Conservation (phyloP, 2,888 invertebrate species). For the Lordiphosa fenestrarum region DNA sequence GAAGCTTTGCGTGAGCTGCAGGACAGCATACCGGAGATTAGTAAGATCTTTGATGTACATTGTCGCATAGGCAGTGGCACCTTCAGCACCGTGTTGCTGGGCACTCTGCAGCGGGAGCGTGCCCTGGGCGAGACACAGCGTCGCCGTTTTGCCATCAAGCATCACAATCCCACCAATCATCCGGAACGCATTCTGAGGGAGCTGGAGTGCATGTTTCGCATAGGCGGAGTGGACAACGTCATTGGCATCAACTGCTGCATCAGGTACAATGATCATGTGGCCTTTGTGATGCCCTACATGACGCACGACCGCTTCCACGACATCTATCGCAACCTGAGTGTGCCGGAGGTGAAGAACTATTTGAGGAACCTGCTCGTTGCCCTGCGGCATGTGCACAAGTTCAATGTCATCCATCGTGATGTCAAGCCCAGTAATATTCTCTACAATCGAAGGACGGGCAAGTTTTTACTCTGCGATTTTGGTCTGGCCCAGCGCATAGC, state of each 20-base stretch:
- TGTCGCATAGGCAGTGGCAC: constrained; percentile 91
- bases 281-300: constrained; percentile 94
- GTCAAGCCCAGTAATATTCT: constrained; percentile 96
- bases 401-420: constrained; percentile 93
- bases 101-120: constrained; percentile 82
- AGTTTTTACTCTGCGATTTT: constrained; percentile 92
- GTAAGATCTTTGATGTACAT: constrained; percentile 85
- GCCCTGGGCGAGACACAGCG: constrained; percentile 80
- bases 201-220: constrained; percentile 88
- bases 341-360: constrained; percentile 87
- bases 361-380: constrained; percentile 90
- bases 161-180: constrained; percentile 92
- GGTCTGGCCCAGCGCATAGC: constrained; percentile 88
- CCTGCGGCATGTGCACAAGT: constrained; percentile 89
- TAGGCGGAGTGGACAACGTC: constrained; percentile 90
- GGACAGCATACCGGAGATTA: constrained; percentile 83
- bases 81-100: constrained; percentile 93
- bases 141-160: constrained; percentile 90
- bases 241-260: constrained; percentile 90
- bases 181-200: constrained; percentile 90
- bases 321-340: constrained; percentile 86
- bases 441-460: constrained; percentile 87
- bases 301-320: constrained; percentile 90
- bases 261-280: constrained; percentile 88
- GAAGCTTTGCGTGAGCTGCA: constrained; percentile 77